Percentiles rank a stretch among this genome's conserved stretches.
Conservation (phyloP, 2,113 vertebrate species). For the Acrocephalus arundinaceus region DNA sequence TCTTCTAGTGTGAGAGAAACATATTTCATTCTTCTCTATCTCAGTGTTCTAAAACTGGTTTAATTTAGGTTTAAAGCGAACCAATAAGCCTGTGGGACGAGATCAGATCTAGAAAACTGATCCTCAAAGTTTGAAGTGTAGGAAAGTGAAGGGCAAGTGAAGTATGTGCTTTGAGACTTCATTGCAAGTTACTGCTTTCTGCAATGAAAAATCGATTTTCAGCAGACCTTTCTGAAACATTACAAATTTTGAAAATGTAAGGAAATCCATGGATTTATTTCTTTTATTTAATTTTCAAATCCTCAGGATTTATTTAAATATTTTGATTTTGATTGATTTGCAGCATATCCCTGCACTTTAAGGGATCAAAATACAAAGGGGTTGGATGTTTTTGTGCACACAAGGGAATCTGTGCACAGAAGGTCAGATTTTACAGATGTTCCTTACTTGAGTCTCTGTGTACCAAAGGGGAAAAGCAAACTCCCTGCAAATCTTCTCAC, state of each 20-base stretch:
- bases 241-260: neutral
- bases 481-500: neutral
- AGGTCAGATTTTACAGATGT: conserved; percentile 20
- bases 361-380: neutral
- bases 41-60: neutral
- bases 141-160: neutral
- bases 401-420: neutral
- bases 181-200: neutral
- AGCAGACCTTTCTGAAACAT: neutral
- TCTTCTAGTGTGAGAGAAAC: neutral
- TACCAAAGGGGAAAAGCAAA: conserved; percentile 22
- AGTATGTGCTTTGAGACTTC: neutral
- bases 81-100: neutral
- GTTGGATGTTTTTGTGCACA: neutral
- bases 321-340: neutral
- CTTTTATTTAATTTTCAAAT: conserved; percentile 4
- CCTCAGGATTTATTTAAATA: neutral
- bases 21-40: neutral
- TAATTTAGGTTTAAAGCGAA: neutral
- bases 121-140: neutral
- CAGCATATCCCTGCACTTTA: neutral
- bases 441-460: conserved; percentile 2
- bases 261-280: neutral
- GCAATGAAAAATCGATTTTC: neutral
- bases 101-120: neutral